Evolutionary conservation across 1,140 invertebrate species (phyloP).

Genomic region (Caenorhabditis elegans): DNA sequence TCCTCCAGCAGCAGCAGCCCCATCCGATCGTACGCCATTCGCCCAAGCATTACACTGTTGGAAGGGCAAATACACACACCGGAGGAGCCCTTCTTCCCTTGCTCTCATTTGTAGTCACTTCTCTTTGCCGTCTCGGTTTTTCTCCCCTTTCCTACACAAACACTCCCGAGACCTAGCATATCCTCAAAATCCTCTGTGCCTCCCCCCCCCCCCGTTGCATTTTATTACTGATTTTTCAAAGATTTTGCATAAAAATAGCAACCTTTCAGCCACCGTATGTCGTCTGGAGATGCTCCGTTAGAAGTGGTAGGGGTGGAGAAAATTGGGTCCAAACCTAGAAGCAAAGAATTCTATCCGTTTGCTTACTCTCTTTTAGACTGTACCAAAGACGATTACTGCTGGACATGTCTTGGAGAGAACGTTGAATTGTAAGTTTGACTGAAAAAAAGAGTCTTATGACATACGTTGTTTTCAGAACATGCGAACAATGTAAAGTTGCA

Average conservation of each 20-base stretch:
- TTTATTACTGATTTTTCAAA: background rate
- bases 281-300: conserved; percentile 21
- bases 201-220: background rate
- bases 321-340: conserved; percentile 37
- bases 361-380: conserved; percentile 58
- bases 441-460: too few relatives aligned
- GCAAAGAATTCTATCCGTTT: conserved; percentile 59
- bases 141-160: conserved; percentile 17
- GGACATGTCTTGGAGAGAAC: conserved; percentile 56
- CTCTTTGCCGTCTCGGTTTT: conserved; percentile 29
- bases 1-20: background rate
- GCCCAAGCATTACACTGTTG: conserved; percentile 38
- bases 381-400: conserved; percentile 50
- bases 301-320: background rate
- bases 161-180: background rate
- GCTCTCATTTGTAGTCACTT: conserved; percentile 27
- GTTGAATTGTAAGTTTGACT: background rate
- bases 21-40: conserved; percentile 28
- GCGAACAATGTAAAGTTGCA: conserved; percentile 51
- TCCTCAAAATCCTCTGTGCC: background rate
- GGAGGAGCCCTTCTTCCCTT: background rate
- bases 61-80: conserved; percentile 20
- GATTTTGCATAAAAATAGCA: background rate
- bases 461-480: conserved; percentile 32
- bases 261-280: background rate